These are phyloP conservation scores for Pyrrhosoma nymphula DNA, from an alignment of 2,888 invertebrate genomes.

Conservation along the genomic window DNA sequence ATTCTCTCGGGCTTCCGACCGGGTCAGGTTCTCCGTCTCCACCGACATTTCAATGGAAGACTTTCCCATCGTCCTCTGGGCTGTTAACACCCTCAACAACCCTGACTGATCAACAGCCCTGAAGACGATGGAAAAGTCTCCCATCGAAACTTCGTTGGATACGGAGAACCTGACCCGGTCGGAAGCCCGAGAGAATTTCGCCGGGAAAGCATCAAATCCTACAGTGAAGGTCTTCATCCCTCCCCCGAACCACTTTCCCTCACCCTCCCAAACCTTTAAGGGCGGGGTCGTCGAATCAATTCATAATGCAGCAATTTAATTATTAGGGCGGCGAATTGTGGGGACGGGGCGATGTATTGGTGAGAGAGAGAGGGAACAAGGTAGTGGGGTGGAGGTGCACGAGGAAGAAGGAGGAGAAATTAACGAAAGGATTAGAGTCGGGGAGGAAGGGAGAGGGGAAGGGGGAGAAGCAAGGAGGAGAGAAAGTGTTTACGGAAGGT, in stretches of 20 bases:
- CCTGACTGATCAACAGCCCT: no score
- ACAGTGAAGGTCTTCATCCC: neutral
- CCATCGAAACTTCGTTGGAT: no score
- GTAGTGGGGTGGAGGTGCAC: neutral
- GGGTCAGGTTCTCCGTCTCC: no score
- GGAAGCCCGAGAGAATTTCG: no score
- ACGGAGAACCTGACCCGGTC: no score
- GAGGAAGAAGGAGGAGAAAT: neutral
- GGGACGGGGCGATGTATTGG: neutral
- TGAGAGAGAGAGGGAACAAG: neutral
- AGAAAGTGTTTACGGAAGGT: neutral
- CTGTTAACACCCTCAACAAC: no score
- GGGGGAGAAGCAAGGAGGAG: neutral
- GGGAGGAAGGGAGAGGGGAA: neutral
- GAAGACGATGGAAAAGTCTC: no score
- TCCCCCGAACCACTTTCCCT: neutral
- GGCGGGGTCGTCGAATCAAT: slow-evolving; percentile 3
- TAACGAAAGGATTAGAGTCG: neutral
- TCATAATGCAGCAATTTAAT: slow-evolving; percentile 57
- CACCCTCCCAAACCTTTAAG: neutral
- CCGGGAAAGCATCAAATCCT: no score
- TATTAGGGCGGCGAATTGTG: slow-evolving; percentile 40
- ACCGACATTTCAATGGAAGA: no score
- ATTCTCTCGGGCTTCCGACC: no score
- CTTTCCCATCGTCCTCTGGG: no score